phyloP scores from a whole-genome alignment of 1,140 invertebrate species.

The Scaptomyza pallida region DNA sequence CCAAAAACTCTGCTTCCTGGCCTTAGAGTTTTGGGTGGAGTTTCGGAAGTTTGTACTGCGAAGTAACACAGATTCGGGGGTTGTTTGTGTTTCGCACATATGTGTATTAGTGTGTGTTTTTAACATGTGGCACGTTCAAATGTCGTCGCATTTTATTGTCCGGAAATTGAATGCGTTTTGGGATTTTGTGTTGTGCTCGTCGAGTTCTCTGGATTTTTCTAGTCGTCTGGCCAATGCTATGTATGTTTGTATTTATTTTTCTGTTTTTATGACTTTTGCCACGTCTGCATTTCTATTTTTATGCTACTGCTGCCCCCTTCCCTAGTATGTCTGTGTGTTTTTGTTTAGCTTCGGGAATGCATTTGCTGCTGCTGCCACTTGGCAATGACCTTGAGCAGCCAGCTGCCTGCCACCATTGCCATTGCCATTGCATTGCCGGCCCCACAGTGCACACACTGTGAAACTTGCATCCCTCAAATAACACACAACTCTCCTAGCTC shows the following conservation, averaged over 20 bases:
- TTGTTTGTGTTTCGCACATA: constrained; percentile 44
- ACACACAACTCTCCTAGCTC: too few species aligned
- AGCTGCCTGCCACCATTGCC: neutral
- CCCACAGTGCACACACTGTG: too few species aligned
- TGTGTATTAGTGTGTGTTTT: constrained; percentile 25
- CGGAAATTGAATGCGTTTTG: constrained; percentile 52
- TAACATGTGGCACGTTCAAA: constrained; percentile 60
- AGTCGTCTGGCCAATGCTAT: constrained; percentile 1
- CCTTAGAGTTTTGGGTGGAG: neutral
- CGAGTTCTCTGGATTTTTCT: constrained; percentile 46
- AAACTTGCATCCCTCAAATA: neutral
- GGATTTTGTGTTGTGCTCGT: constrained; percentile 10
- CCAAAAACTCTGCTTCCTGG: neutral
- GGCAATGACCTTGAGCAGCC: constrained; percentile 70
- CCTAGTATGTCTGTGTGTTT: neutral
- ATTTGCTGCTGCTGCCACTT: constrained; percentile 34
- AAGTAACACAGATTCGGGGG: constrained; percentile 34
- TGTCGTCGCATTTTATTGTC: constrained; percentile 39
- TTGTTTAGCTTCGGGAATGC: constrained; percentile 9
- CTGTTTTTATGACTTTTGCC: constrained; percentile 24
- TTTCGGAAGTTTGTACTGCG: neutral
- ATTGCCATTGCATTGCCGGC: too few species aligned
- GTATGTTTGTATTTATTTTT: constrained; percentile 10
- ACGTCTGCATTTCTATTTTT: constrained; percentile 38
- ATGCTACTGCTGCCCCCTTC: neutral